Evolutionary conservation across 2,113 vertebrate genomes (phyloP).

Genomic region (Callionymus lyra): DNA sequence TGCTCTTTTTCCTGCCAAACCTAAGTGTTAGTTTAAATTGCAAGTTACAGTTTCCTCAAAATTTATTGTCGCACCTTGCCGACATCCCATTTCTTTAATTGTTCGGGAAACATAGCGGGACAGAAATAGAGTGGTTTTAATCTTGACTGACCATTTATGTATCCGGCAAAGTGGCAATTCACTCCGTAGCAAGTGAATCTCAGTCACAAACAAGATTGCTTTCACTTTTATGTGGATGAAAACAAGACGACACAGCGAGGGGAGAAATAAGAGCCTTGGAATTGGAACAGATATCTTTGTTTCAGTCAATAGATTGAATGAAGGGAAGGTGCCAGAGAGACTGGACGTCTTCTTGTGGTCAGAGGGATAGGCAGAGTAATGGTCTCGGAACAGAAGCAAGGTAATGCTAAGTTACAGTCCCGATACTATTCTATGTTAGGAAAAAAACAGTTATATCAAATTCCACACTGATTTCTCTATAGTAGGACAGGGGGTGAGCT

Average conservation of each 20-base stretch:
- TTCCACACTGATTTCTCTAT: too few species aligned
- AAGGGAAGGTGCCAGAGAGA: constrained; percentile 17
- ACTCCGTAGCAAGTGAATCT: background rate
- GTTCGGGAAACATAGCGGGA: background rate
- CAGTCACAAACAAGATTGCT: background rate
- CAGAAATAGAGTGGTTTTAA: background rate
- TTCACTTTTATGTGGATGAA: constrained; percentile 8
- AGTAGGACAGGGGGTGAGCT: too few species aligned
- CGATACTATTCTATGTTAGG: too few species aligned
- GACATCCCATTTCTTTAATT: constrained; percentile 1
- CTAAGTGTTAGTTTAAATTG: constrained; percentile 19
- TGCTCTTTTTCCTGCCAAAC: constrained; percentile 20
- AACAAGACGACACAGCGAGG: background rate
- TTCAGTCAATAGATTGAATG: constrained; percentile 15
- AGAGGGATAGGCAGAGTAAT: too few species aligned
- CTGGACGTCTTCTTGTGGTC: constrained; percentile 5
- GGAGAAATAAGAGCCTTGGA: too few species aligned
- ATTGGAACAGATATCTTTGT: constrained; percentile 2
- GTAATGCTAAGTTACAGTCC: too few species aligned
- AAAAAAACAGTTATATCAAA: too few species aligned
- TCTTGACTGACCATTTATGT: background rate
- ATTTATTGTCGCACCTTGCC: background rate
- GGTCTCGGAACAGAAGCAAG: too few species aligned
- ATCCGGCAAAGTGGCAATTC: background rate
- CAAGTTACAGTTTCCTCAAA: constrained; percentile 5